A percentile compares a stretch with the other conserved stretches of the same genome.
Evolutionary conservation across 2,113 vertebrate genomes (phyloP).

Genomic region (Salvator merianae): DNA sequence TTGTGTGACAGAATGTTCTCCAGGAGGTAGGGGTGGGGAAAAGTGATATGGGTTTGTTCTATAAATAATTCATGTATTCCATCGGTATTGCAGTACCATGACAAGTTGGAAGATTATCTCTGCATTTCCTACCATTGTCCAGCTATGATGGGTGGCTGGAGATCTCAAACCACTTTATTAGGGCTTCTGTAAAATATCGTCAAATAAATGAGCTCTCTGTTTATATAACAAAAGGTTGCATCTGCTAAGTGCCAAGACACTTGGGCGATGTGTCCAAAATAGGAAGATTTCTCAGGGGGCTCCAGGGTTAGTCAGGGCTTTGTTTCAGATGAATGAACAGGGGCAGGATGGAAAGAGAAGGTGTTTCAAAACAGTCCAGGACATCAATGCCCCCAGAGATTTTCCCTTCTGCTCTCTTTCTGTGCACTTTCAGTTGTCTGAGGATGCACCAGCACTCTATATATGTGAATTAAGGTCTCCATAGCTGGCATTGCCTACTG

Average conservation of each 20-base stretch:
- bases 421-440: too few relatives aligned
- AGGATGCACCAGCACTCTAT: too few relatives aligned
- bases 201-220: slow-evolving; percentile 23
- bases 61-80: slow-evolving; percentile 9
- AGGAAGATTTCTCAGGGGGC: background rate
- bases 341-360: background rate
- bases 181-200: background rate
- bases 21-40: background rate
- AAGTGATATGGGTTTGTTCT: slow-evolving; percentile 1
- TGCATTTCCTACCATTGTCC: slow-evolving; percentile 3
- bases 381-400: too few relatives aligned
- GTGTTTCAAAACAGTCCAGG: background rate
- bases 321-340: background rate
- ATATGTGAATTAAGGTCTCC: too few relatives aligned
- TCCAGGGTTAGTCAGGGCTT: too few relatives aligned
- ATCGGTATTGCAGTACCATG: background rate
- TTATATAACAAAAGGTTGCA: slow-evolving; percentile 7
- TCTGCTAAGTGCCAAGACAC: background rate
- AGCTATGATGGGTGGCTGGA: background rate
- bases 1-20: background rate
- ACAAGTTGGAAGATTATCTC: slow-evolving; percentile 1
- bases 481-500: too few relatives aligned
- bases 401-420: too few relatives aligned
- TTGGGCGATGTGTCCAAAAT: background rate
- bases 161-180: background rate